Conservation (phyloP, 1,140 invertebrate species). For the Heterodera carotae region DNA sequence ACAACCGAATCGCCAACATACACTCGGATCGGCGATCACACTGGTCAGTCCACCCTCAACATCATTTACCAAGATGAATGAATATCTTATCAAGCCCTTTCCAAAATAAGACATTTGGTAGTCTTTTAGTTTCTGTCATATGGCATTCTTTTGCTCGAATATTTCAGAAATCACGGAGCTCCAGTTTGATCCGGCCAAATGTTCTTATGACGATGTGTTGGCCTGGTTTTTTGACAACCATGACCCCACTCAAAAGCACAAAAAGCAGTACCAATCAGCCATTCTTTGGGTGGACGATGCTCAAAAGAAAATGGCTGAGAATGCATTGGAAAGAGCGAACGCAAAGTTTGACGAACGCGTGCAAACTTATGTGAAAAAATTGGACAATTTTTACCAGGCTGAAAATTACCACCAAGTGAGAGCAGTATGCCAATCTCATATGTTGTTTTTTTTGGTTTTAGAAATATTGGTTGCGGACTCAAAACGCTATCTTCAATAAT, state of each 20-base stretch:
- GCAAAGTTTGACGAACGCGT: constrained; percentile 23
- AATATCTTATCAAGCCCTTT: background rate
- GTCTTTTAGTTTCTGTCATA: constrained; percentile 25
- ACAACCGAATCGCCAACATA: constrained; percentile 80
- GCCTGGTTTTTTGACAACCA: constrained; percentile 89
- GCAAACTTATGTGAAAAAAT: constrained; percentile 57
- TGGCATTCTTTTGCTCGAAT: too few relatives aligned
- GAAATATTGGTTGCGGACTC: constrained; percentile 58
- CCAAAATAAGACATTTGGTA: too few relatives aligned
- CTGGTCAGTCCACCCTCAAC: constrained; percentile 73
- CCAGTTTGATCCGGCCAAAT: constrained; percentile 80
- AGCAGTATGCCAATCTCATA: constrained; percentile 6
- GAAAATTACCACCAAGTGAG: constrained; percentile 65
- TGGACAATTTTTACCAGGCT: constrained; percentile 62
- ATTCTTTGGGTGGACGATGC: constrained; percentile 88
- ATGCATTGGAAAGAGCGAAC: constrained; percentile 69
- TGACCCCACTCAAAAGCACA: constrained; percentile 79
- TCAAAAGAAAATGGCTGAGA: constrained; percentile 77
- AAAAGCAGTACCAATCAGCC: constrained; percentile 86
- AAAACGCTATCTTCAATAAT: constrained; percentile 51
- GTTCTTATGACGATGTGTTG: constrained; percentile 77
- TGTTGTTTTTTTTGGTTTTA: constrained; percentile 9
- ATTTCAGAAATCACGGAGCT: constrained; percentile 82
- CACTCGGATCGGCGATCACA: constrained; percentile 69
- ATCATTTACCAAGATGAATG: too few relatives aligned